Evolutionary conservation across 1,140 invertebrate genomes (phyloP).

Genomic region (Oscheius sp.): DNA sequence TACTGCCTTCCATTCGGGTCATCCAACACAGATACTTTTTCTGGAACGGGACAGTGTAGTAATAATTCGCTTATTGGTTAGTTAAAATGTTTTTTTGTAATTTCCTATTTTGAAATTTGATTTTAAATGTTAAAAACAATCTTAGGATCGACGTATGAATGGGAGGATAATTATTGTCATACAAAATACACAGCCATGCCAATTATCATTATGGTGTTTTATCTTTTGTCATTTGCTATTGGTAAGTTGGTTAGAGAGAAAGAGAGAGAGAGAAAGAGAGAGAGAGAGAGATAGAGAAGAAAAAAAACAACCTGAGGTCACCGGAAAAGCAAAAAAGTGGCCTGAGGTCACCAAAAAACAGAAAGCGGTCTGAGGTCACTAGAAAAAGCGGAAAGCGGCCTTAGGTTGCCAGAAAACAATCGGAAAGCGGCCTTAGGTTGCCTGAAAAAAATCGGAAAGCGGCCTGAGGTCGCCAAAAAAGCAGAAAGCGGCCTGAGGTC

Average conservation of each 20-base stretch:
- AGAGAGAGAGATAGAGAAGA: too few species aligned
- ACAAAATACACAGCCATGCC: conserved; percentile 51
- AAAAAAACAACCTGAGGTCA: too few species aligned
- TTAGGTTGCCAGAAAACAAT: too few species aligned
- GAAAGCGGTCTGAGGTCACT: too few species aligned
- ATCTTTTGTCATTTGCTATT: conserved; percentile 48
- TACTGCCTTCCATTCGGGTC: conserved; percentile 27
- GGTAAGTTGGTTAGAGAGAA: conserved; percentile 40
- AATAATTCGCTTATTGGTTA: neutral
- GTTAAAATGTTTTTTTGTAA: too few species aligned
- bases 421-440: too few species aligned
- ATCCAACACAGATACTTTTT: neutral
- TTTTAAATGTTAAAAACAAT: neutral
- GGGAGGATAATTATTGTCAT: conserved; percentile 47
- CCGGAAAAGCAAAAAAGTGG: too few species aligned
- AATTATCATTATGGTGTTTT: conserved; percentile 57
- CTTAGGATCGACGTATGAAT: conserved; percentile 29
- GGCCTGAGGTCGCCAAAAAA: neutral
- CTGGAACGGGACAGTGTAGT: conserved; percentile 21
- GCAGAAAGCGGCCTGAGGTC: neutral
- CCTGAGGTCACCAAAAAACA: too few species aligned
- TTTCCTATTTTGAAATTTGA: neutral
- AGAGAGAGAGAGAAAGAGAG: neutral
- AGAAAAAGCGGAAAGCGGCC: too few species aligned
- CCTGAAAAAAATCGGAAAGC: neutral